phyloP scores from a whole-genome alignment of 2,797 vertebrate species.

The Avahi laniger region DNA sequence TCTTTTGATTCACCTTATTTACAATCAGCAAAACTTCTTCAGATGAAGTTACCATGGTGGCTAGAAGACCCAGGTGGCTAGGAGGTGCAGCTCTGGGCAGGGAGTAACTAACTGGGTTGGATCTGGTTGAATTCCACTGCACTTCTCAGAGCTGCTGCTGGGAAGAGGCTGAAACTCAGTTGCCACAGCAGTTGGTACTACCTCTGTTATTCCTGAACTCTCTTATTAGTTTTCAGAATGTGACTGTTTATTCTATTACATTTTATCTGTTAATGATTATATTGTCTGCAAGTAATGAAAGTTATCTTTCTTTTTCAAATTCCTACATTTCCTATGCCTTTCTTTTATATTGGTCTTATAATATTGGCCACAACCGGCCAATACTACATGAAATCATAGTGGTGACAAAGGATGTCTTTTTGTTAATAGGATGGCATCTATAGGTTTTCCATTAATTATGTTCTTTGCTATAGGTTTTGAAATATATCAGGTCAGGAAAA shows the following conservation, averaged over 20 bases:
- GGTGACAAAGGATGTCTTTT: not conserved
- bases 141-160: slow-evolving; percentile 51
- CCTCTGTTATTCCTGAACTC: slow-evolving; percentile 42
- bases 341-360: not conserved
- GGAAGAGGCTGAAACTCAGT: not conserved
- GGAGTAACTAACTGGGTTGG: not conserved
- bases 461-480: not conserved
- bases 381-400: not conserved
- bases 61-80: slow-evolving; percentile 68
- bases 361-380: not conserved
- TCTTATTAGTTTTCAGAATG: not conserved
- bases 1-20: slow-evolving; percentile 97
- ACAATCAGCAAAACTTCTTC: slow-evolving; percentile 99
- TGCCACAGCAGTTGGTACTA: slow-evolving; percentile 4
- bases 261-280: not conserved
- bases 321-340: not conserved
- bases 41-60: slow-evolving; percentile 94
- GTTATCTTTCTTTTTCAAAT: not conserved
- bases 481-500: not conserved
- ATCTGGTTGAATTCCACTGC: not conserved
- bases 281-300: not conserved
- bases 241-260: not conserved
- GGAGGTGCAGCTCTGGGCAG: not conserved
- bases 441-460: not conserved
- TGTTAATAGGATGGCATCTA: not conserved